Base-by-base conservation (phyloP, 1,140 invertebrate genomes). In the Pseudachorutes palmiensis region DNA sequence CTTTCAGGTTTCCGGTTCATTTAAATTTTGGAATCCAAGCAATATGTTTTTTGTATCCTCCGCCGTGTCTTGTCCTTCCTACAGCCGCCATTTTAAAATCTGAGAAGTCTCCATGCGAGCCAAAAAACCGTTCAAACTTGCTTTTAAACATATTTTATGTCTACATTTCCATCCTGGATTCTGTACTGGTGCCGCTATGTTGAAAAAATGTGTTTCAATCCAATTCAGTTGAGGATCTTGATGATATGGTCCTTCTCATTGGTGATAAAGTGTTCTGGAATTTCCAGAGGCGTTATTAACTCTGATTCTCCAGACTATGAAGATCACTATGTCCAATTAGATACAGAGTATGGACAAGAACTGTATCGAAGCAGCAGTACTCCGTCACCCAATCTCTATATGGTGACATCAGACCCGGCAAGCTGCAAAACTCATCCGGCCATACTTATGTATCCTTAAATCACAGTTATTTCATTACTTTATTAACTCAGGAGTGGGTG, bases 221-320 rank as follows among this genome's bases (percentile, higher is more conserved):
- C n/a, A n/a, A n/a, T n/a, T n/a, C 36, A 45, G 19, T 45, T 45
- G 19, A 19, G 36, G 9, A 19, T 45, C 36, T 45, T 12, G 19
- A 12, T 19, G 36, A 9, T 45, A 12, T 45, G 19, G 19, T 45
- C 36, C 9, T 45, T 9, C 36, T 45, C 9, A 45, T 45, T 45
- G 9, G 19, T 19, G 9, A 19, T 45, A 45, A n/a, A n/a, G n/a
- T n/a, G 36, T 45, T 9, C 36, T 12, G 36, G 19, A 45, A 45
- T 12, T 12, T 9, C 19, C 36, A 45, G 9, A 9, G 9, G 36
- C 36, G 19, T 9, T 19, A 55, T 55, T 26, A 22, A 55, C 24
- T 55, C 51, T 5, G 51, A 55, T 55, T 55, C 51, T 14, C 24
- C 51, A 3, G 51, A 55, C 24, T 55, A 55, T 26, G 51, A 55